These are phyloP conservation scores for Margarornis squamiger DNA, from an alignment of 2,797 vertebrate genomes.

Conservation along the genomic window DNA sequence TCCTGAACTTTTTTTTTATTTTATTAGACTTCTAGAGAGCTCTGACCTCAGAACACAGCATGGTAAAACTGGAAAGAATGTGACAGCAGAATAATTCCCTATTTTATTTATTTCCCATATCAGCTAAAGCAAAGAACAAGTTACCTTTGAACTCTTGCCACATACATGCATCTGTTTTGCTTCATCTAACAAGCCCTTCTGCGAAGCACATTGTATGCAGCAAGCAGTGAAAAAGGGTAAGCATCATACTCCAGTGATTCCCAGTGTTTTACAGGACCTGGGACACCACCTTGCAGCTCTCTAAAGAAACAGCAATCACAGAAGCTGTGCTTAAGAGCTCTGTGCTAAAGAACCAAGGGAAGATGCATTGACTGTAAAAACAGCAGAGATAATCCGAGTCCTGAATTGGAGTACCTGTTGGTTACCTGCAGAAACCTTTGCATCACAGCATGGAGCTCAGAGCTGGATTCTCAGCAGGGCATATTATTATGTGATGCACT, in stretches of 20 bases:
- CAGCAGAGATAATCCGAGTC: not conserved
- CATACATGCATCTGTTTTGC: not conserved
- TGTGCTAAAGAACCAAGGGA: not conserved
- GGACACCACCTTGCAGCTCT: not conserved
- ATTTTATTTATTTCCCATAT: not conserved
- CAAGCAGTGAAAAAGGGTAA: not conserved
- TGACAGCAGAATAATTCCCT: not conserved
- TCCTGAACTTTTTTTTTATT: too few species aligned
- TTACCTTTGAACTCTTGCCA: slow-evolving; percentile 44
- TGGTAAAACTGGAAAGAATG: not conserved
- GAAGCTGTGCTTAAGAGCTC: not conserved
- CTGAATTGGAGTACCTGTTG: not conserved
- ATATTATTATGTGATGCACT: not conserved
- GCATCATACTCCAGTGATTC: not conserved
- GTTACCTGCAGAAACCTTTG: not conserved
- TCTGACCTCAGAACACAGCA: not conserved
- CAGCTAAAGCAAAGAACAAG: slow-evolving; percentile 22
- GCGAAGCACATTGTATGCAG: not conserved
- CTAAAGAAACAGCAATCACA: not conserved
- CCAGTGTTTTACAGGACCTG: not conserved
- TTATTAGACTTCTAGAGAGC: not conserved
- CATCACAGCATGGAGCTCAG: not conserved
- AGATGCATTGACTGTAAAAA: not conserved
- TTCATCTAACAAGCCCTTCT: not conserved
- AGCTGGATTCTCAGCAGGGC: not conserved